Evolutionary conservation across 2,888 invertebrate species (phyloP), one percentile per base, ranked within the genome.

Genomic region (Pristionchus arcanus): DNA sequence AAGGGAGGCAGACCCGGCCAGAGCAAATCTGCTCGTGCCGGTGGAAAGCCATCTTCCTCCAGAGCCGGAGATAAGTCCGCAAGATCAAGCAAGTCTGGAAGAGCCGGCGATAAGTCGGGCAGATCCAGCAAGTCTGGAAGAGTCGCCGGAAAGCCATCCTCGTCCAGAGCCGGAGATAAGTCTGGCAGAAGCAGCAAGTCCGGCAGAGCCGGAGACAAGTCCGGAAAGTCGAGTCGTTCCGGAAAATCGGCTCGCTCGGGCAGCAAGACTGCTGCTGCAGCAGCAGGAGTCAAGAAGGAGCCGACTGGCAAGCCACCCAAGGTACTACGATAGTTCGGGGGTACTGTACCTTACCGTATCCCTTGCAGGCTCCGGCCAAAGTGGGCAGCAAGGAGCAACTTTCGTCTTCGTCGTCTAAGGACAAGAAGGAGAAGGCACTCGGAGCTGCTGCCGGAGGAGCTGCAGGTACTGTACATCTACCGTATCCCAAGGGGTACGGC

Each of bases 1-100:
- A 85, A 85, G 59, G 28, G 28, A 28, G 19, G 83, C 53, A 83
- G 83, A 85, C 59, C 84, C 81, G 81, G 81, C 9, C n/a, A 81
- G 34, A 37, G 81, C 31, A 85, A 59, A 16, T 81, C 81, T 21
- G 55, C 55, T 55, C 53, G 55, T 31, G 31, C 55, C 84, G 55
- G 59, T 0, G 59, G 28, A 59, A 28, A 42, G 34, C 25, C 34
- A 1, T 34, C 34, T 13, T 34, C 34, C 4, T 11, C 15, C 16
- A 74, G 37, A 74, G 34, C 77, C 42, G 37, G 42, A 19, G 77
- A 77, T 21, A 77, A 77, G 77, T 77, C 77, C 49, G 77, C 31
- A 25, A 19, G 42, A 42, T 77, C 77, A 11, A 74, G 74, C 42
- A 19, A 21, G 37, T 77, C 74, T 28, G 49, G 81, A 55, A 37